A percentile compares a stretch with the other conserved stretches of the same genome.
Conservation (phyloP, 1,140 invertebrate genomes). For the Temnothorax longispinosus region DNA sequence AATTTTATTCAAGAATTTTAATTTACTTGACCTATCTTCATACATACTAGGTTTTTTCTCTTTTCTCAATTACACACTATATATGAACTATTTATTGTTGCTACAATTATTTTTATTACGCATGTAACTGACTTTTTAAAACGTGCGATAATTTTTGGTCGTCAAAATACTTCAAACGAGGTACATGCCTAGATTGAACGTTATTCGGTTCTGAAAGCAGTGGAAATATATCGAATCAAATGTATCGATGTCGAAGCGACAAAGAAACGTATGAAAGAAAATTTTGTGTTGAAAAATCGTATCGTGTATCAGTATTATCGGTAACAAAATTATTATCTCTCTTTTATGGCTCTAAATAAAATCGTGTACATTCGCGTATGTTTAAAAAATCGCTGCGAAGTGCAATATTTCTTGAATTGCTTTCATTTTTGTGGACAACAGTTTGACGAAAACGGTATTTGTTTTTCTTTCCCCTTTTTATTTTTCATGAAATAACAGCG, state of each 20-base stretch:
- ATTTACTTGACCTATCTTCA: not conserved
- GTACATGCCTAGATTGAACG: not conserved
- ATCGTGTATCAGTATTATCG: not conserved
- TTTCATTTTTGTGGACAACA: slow-evolving; percentile 11
- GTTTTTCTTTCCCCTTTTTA: not conserved
- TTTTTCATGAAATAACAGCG: not conserved
- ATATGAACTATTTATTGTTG: not conserved
- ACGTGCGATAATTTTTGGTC: not conserved
- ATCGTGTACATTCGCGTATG: not conserved
- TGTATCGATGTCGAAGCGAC: not conserved
- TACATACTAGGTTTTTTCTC: not conserved
- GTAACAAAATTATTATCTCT: slow-evolving; percentile 16
- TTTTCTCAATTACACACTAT: not conserved
- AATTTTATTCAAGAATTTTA: not conserved
- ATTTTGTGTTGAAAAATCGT: slow-evolving; percentile 3
- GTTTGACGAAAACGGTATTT: not conserved
- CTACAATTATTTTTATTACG: not conserved
- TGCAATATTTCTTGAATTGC: not conserved
- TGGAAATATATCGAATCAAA: not conserved
- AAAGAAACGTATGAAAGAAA: not conserved
- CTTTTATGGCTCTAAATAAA: slow-evolving; percentile 5
- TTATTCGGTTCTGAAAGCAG: not conserved
- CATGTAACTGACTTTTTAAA: not conserved
- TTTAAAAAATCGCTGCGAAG: not conserved
- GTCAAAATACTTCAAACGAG: not conserved